phyloP scores from a whole-genome alignment of 2,888 invertebrate genomes.

The Eustalomyia histrio region DNA sequence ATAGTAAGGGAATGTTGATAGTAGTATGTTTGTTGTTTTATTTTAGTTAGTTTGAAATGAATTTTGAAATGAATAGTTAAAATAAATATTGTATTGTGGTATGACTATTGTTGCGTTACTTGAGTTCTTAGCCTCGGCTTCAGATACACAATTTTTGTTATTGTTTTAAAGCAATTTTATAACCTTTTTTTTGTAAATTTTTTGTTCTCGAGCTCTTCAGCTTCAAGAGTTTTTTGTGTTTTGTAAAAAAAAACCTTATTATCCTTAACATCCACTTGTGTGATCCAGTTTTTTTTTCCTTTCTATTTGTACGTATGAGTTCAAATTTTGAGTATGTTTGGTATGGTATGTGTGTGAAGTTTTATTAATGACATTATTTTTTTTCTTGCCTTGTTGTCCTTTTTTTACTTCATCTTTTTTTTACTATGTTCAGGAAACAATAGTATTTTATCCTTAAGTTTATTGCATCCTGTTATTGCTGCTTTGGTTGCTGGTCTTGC shows the following conservation, averaged over 20 bases:
- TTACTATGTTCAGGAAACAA: conserved; percentile 29
- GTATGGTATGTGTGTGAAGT: conserved; percentile 20
- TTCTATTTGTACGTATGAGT: background rate
- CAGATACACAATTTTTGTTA: background rate
- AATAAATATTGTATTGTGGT: background rate
- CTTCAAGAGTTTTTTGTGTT: conserved; percentile 8
- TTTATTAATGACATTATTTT: conserved; percentile 52
- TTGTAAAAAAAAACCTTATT: conserved; percentile 18
- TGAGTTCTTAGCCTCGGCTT: background rate
- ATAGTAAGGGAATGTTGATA: no score
- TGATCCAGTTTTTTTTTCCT: conserved; percentile 22
- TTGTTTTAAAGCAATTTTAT: conserved; percentile 18
- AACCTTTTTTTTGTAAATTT: background rate
- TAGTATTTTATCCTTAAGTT: conserved; percentile 51
- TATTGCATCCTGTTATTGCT: conserved; percentile 36
- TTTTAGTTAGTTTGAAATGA: background rate
- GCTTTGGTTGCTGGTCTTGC: conserved; percentile 6
- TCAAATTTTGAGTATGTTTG: conserved; percentile 9
- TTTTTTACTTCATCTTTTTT: conserved; percentile 3
- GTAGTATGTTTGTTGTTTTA: no score
- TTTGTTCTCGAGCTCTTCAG: background rate
- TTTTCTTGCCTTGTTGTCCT: conserved; percentile 9
- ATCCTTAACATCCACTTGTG: conserved; percentile 47
- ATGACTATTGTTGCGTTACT: background rate
- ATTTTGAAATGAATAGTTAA: background rate